These are phyloP conservation scores for Brachypteracias leptosomus DNA, from an alignment of 2,113 vertebrate species.

Conservation along the genomic window DNA sequence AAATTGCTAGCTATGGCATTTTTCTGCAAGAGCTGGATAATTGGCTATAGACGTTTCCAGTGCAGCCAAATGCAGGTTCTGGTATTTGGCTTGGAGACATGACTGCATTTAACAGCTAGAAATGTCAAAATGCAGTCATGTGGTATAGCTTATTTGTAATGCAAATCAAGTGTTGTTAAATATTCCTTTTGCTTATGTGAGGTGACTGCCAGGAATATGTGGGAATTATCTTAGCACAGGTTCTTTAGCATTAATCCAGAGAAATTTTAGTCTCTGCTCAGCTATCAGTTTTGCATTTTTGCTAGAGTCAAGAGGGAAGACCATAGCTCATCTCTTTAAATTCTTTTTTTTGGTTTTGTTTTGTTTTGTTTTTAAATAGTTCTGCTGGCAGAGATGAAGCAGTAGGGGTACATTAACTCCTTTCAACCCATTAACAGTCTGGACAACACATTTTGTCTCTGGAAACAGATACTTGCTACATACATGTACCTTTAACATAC, in stretches of 20 bases:
- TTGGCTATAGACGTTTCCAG: not conserved
- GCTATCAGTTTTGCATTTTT: not conserved
- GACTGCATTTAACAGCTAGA: not conserved
- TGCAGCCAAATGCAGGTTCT: not conserved
- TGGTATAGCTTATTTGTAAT: not conserved
- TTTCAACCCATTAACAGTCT: not conserved
- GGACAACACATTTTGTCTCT: not conserved
- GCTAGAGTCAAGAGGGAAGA: not conserved
- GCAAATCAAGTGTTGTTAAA: not conserved
- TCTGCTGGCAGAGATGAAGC: not conserved
- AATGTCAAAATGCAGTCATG: not conserved
- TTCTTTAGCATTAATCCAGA: not conserved
- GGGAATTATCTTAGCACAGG: not conserved
- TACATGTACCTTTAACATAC: not conserved
- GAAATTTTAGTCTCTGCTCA: not conserved
- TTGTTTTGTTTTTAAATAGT: not conserved
- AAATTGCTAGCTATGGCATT: not conserved
- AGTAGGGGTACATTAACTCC: not conserved
- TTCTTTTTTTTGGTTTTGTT: too few relatives aligned
- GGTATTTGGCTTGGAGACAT: not conserved
- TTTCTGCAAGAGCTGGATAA: not conserved
- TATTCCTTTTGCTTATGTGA: not conserved
- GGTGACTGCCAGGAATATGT: not conserved
- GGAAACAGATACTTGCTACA: not conserved
- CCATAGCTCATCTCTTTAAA: not conserved